Evolutionary conservation across 1,140 invertebrate species (phyloP), one percentile per base, ranked within the genome.

Genomic region (Parasteatoda tepidariorum): DNA sequence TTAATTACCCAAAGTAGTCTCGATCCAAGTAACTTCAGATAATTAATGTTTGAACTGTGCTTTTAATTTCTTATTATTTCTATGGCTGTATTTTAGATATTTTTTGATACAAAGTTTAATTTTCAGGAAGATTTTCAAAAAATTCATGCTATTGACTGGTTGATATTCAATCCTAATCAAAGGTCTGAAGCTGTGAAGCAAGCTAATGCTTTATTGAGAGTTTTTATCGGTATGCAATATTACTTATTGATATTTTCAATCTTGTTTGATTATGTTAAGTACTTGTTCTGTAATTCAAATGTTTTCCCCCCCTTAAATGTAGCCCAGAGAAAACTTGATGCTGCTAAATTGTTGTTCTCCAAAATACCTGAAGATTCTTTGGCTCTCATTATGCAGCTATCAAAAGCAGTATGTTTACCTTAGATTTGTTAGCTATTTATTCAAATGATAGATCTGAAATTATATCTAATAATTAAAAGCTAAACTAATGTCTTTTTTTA

Each of bases 121-220:
- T 75, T 38, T 13, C 15, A 91, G 74, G 89, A 92, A 87, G 94
- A 96, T 90, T 85, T 91, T 85, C 89, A 92, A 86, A 93, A 95
- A 89, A 96, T 97, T 67, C 92, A 93, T 67, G 93, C 95, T 2
- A 90, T 98, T 2, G 96, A 98, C 87, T 98, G 96, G 95, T 88
- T 98, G 2, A 91, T 93, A 11, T 94, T 96, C 87, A 93, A 96
- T 88, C 90, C 92, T 5, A 91, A 92, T 59, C 96, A 97, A 88
- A 89, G 94, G 57, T 90, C 92, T 55, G 96, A 97, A 89, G 92
- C 94, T 13, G 87, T 98, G 4, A 93, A 93, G 90, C 93, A 97
- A 87, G 93, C 94, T 2, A 98, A 98, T 91, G 93, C 95, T n/a
- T 91, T 98, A 84, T 94, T 97, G 86, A 92, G 96, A 81, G 92